A percentile compares a stretch with the other conserved stretches of the same genome.
These are phyloP conservation scores for Parasteatoda lunata DNA, from an alignment of 2,888 invertebrate species.

Conservation along the genomic window DNA sequence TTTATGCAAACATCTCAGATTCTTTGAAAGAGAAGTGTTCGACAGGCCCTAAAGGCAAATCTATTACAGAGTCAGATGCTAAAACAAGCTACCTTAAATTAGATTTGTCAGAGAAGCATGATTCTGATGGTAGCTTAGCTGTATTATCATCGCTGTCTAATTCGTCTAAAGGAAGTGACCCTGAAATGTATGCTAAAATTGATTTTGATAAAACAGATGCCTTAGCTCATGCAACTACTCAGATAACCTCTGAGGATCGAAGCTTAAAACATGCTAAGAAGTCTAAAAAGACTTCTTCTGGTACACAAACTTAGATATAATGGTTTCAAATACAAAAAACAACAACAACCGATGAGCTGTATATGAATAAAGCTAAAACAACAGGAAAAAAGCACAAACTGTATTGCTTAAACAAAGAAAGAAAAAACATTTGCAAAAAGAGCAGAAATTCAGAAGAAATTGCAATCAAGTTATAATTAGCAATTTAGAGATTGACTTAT, in stretches of 20 bases:
- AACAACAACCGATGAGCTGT: too few species aligned
- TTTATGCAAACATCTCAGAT: constrained; percentile 46
- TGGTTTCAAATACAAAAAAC: neutral
- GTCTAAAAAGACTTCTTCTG: constrained; percentile 28
- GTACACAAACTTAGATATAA: constrained; percentile 40
- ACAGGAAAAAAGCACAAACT: too few species aligned
- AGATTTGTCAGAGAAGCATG: constrained; percentile 35
- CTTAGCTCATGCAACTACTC: constrained; percentile 74
- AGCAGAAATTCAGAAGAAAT: too few species aligned
- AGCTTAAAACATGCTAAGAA: neutral
- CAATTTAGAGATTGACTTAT: too few species aligned
- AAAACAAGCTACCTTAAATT: constrained; percentile 47
- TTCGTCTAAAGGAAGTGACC: constrained; percentile 52
- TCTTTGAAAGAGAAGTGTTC: constrained; percentile 21
- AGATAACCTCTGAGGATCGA: constrained; percentile 34
- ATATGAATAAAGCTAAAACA: too few species aligned
- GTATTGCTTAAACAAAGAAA: too few species aligned
- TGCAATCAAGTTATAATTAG: too few species aligned
- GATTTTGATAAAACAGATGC: constrained; percentile 96
- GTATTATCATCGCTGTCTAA: constrained; percentile 65
- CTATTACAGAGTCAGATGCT: constrained; percentile 31
- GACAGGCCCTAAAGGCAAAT: constrained; percentile 11
- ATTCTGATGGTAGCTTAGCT: constrained; percentile 54
- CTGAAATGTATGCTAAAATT: constrained; percentile 87
- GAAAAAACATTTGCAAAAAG: too few species aligned